Conservation (phyloP, 2,888 invertebrate species). For the Noctua comes region DNA sequence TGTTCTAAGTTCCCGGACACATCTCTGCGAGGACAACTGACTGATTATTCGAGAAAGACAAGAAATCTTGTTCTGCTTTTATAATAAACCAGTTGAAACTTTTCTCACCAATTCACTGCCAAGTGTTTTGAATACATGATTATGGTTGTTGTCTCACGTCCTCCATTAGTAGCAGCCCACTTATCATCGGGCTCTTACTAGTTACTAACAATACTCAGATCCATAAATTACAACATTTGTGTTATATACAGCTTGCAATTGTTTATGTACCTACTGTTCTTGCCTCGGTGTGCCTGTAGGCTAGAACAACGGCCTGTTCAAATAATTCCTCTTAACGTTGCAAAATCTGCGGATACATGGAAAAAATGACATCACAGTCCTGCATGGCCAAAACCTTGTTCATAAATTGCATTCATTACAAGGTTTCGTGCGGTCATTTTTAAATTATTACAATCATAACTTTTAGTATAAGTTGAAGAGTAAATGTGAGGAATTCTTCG, state of each 20-base stretch:
- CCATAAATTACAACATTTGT: neutral
- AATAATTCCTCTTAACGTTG: constrained; percentile 50
- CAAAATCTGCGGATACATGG: constrained; percentile 35
- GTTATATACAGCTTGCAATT: neutral
- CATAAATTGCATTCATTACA: constrained; percentile 21
- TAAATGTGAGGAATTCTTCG: neutral
- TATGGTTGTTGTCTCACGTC: neutral
- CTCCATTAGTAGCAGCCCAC: neutral
- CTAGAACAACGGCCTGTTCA: constrained; percentile 35
- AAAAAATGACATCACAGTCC: constrained; percentile 35
- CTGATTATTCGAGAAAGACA: neutral
- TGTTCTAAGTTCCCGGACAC: neutral
- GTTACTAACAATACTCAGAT: neutral
- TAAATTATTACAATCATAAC: neutral
- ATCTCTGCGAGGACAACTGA: neutral
- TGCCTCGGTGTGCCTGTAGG: neutral
- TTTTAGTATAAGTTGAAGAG: neutral
- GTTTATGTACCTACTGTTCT: constrained; percentile 8
- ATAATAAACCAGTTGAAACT: neutral
- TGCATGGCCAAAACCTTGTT: constrained; percentile 30
- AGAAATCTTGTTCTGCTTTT: neutral
- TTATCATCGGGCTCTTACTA: neutral
- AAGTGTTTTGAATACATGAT: no score
- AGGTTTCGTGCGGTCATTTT: constrained; percentile 1
- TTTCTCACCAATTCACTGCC: neutral